A percentile compares a stretch with the other conserved stretches of the same genome.
These are phyloP conservation scores for Eudorcas thomsonii DNA, from an alignment of 2,113 vertebrate genomes.

Conservation along the genomic window DNA sequence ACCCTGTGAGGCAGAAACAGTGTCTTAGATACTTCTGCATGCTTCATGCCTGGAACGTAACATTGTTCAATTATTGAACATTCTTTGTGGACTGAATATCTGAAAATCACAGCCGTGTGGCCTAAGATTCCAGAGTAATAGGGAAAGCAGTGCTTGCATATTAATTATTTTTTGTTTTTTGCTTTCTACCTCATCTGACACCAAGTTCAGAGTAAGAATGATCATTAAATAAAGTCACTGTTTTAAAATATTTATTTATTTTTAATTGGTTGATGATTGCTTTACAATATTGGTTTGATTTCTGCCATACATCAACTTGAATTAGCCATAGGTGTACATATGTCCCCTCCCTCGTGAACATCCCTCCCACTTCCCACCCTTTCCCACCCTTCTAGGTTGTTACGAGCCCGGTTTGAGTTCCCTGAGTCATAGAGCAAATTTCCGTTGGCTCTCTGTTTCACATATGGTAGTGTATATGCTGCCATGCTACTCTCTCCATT, in stretches of 20 bases:
- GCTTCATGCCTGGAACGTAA: not conserved
- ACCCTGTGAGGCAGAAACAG: not conserved
- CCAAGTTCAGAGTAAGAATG: not conserved
- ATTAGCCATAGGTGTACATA: not conserved
- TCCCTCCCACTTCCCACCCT: not conserved
- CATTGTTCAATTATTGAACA: not conserved
- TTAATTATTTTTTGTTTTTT: not conserved
- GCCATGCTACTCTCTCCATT: not conserved
- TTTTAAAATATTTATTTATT: not conserved
- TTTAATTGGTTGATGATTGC: not conserved
- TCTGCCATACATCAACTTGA: not conserved
- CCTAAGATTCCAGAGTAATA: not conserved
- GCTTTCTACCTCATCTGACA: not conserved
- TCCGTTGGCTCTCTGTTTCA: not conserved
- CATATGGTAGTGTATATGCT: not conserved
- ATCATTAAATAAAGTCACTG: not conserved
- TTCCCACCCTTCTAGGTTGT: not conserved
- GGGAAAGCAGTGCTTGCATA: not conserved
- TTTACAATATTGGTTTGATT: not conserved
- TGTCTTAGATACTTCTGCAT: not conserved
- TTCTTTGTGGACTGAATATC: not conserved
- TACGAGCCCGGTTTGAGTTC: not conserved
- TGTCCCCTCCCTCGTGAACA: not conserved
- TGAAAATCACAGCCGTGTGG: not conserved
- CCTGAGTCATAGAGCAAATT: not conserved